Percentiles rank a stretch among this genome's conserved stretches.
phyloP scores from a whole-genome alignment of 1,140 invertebrate species.

The Drosophila littoralis region DNA sequence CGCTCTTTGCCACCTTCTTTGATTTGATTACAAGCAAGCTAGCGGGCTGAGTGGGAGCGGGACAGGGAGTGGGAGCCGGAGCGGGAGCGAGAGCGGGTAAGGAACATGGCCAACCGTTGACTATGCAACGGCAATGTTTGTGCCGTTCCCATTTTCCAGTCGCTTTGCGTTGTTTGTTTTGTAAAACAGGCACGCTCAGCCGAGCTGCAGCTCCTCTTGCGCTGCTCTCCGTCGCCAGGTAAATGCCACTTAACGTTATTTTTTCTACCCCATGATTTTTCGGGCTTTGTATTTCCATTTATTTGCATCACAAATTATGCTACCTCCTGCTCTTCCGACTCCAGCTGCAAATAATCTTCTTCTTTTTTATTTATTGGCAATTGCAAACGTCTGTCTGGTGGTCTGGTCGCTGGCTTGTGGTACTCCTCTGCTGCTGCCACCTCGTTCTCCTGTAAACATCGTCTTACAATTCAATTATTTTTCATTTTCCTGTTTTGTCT shows the following conservation, averaged over 20 bases:
- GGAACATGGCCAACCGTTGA: constrained; percentile 27
- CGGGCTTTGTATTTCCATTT: constrained; percentile 59
- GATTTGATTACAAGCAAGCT: constrained; percentile 58
- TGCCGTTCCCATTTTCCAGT: constrained; percentile 51
- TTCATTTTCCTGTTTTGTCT: constrained; percentile 78
- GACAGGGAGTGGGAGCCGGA: neutral
- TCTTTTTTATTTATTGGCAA: constrained; percentile 71
- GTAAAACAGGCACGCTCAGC: constrained; percentile 74
- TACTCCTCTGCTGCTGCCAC: constrained; percentile 12
- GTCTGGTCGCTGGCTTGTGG: constrained; percentile 42
- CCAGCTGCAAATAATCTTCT: constrained; percentile 62
- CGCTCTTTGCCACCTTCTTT: constrained; percentile 63
- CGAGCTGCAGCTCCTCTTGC: neutral
- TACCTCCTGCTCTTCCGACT: constrained; percentile 35
- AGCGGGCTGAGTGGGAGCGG: neutral
- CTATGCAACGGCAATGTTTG: constrained; percentile 72
- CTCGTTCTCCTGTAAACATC: constrained; percentile 52
- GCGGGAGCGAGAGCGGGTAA: neutral
- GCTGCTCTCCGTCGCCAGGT: constrained; percentile 39
- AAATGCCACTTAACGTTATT: constrained; percentile 72
- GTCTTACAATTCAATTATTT: constrained; percentile 81
- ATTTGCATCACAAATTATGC: constrained; percentile 76
- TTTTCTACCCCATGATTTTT: constrained; percentile 68
- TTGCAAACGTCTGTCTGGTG: constrained; percentile 72
- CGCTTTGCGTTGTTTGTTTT: constrained; percentile 70